Conservation (phyloP, 2,797 vertebrate species). For the Xiphorhynchus erythropygius region DNA sequence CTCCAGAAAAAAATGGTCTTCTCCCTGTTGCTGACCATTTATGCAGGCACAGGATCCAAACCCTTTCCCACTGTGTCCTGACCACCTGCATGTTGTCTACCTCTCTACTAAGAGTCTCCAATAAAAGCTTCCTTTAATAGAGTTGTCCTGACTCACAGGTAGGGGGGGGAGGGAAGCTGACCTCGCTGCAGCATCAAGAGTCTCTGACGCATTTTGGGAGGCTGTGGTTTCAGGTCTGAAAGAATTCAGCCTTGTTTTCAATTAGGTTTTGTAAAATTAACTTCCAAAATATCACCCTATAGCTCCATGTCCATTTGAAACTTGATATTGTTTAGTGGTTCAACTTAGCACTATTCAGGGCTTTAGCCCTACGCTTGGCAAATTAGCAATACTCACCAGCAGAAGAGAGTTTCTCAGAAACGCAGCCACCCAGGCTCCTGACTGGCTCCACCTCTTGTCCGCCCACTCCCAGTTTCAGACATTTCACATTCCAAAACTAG, state of each 20-base stretch:
- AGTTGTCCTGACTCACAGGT: constrained; percentile 69
- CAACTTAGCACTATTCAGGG: not conserved
- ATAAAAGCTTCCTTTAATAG: constrained; percentile 65
- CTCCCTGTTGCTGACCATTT: constrained; percentile 14
- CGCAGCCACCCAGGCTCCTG: constrained; percentile 50
- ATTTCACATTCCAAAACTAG: constrained; percentile 70
- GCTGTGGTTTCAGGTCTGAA: constrained; percentile 53
- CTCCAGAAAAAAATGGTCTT: constrained; percentile 35
- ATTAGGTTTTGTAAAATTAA: not conserved
- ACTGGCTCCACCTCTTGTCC: constrained; percentile 64
- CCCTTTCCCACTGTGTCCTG: not conserved
- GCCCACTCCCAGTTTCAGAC: constrained; percentile 68
- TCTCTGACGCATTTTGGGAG: constrained; percentile 59
- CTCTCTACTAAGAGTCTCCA: constrained; percentile 37
- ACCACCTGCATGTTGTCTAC: constrained; percentile 16
- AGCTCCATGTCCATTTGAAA: not conserved
- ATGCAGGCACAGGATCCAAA: constrained; percentile 9
- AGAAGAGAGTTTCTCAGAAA: constrained; percentile 60
- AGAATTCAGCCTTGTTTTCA: constrained; percentile 50
- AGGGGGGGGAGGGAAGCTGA: constrained; percentile 40
- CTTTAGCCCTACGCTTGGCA: not conserved
- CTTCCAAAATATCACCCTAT: constrained; percentile 49
- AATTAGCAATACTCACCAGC: constrained; percentile 33
- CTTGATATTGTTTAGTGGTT: not conserved
- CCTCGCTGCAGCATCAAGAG: constrained; percentile 51